Conservation (phyloP, 2,797 vertebrate species). For the Silurus lanzhouensis region DNA sequence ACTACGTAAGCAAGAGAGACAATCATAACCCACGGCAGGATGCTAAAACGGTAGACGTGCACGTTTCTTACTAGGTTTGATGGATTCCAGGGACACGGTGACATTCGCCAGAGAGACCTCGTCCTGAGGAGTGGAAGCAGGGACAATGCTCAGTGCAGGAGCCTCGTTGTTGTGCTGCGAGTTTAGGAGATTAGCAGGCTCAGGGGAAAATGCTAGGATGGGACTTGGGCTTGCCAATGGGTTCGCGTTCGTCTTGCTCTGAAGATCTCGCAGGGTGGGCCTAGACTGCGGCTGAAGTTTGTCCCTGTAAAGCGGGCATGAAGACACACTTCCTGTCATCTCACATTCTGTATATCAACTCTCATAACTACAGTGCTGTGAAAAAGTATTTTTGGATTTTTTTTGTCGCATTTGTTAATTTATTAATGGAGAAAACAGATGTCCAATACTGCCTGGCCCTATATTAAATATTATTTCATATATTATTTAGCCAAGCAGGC, state of each 20-base stretch:
- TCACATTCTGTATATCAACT: background rate
- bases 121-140: constrained; percentile 59
- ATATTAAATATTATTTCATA: no score
- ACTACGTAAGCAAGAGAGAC: background rate
- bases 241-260: constrained; percentile 76
- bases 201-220: constrained; percentile 58
- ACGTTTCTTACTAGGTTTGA: constrained; percentile 86
- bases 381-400: no score
- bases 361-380: no score
- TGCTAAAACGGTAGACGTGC: background rate
- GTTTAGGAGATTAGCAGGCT: constrained; percentile 59
- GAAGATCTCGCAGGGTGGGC: constrained; percentile 89
- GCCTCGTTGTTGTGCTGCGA: constrained; percentile 60
- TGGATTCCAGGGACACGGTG: constrained; percentile 89
- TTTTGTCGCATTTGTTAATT: no score
- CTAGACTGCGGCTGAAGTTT: constrained; percentile 83
- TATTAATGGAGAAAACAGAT: no score
- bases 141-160: constrained; percentile 59
- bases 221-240: constrained; percentile 51
- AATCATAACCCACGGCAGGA: background rate
- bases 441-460: no score
- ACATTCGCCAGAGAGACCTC: constrained; percentile 85
- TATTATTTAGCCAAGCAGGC: no score
- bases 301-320: constrained; percentile 77
- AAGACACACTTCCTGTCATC: background rate